Conservation (phyloP, 2,888 invertebrate species). For the Spicauda simplicius region DNA sequence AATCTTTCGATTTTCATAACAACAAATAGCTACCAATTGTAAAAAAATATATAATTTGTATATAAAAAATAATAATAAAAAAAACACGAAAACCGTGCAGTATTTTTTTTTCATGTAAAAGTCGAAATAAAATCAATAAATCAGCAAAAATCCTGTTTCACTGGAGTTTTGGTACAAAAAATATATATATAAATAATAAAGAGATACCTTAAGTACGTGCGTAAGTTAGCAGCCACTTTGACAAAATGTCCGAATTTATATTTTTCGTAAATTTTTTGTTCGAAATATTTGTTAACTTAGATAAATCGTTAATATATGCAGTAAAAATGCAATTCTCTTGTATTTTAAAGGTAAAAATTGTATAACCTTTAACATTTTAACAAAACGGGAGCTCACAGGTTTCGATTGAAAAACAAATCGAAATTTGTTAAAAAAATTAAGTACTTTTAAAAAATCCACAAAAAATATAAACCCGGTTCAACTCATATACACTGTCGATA, state of each 20-base stretch:
- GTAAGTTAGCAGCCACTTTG: slow-evolving; percentile 49
- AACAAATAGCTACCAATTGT: slow-evolving; percentile 45
- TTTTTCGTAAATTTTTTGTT: slow-evolving; percentile 18
- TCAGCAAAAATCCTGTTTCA: slow-evolving; percentile 45
- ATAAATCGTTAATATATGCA: no score
- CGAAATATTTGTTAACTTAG: no score
- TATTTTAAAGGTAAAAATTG: no score
- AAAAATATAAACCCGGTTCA: slow-evolving; percentile 22
- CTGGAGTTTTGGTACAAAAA: slow-evolving; percentile 48
- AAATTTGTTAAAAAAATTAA: slow-evolving; percentile 8
- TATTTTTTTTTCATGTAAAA: slow-evolving; percentile 22
- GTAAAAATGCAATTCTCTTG: no score
- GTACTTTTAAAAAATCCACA: slow-evolving; percentile 5
- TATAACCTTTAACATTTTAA: no score
- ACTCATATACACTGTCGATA: slow-evolving; percentile 13
- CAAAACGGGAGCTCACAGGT: background rate
- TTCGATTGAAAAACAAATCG: background rate
- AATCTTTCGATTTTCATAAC: slow-evolving; percentile 10
- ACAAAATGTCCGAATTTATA: slow-evolving; percentile 17
- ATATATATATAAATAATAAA: slow-evolving; percentile 39
- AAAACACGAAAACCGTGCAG: slow-evolving; percentile 42
- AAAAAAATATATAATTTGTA: slow-evolving; percentile 46
- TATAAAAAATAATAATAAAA: slow-evolving; percentile 39
- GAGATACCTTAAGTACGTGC: slow-evolving; percentile 45
- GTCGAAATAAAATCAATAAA: slow-evolving; percentile 37